Base-by-base conservation (phyloP, 2,113 vertebrate species). In the Conger conger region DNA sequence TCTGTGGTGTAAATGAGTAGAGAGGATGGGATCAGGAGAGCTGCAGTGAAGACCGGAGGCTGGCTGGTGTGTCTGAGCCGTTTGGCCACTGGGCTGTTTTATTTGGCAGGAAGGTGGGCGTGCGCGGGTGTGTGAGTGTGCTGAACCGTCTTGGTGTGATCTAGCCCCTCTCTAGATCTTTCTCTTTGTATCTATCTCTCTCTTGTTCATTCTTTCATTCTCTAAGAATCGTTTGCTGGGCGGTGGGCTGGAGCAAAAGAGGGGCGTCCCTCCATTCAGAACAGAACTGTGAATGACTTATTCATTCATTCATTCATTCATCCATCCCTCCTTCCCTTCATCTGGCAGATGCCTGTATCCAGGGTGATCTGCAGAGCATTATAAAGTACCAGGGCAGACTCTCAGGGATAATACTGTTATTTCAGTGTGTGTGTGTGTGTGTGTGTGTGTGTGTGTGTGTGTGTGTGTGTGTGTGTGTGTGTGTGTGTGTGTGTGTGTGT, bases 71-170 rank as follows among this genome's bases (percentile, higher is more conserved):
- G 68, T 27, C 68, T n/a, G 27, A 33, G 68, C 68, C 15, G 68
- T 30, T 73, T 73, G 68, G 68, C 68, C 68, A 33, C 68, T 73
- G 68, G 68, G 68, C 68, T 73, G 68, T 73, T 73, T 73, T 33
- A 73, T 73, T 73, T 73, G 68, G 68, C 68, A 73, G 68, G n/a
- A 30, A 73, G 68, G 60, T 2, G 60, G 60, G 27, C 23, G 60
- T 27, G 60, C 23, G 63, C 13, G 6, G 63, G n/a, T 7, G 20
- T 73, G 68, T 73, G 68, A 6, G 68, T 73, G 68, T 73, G 23
- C n/a, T 13, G n/a, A n/a, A 30, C n/a, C 73, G 63, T 23, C 63
- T 6, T n/a, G 5, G 57, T 63, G 57, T 63, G 57, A 63, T 63
- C 27, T 30, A 54, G 16, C 7, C n/a, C 40, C 68, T 53, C 42